Conservation (phyloP, 2,888 invertebrate genomes). For the Limnephilus rhombicus region DNA sequence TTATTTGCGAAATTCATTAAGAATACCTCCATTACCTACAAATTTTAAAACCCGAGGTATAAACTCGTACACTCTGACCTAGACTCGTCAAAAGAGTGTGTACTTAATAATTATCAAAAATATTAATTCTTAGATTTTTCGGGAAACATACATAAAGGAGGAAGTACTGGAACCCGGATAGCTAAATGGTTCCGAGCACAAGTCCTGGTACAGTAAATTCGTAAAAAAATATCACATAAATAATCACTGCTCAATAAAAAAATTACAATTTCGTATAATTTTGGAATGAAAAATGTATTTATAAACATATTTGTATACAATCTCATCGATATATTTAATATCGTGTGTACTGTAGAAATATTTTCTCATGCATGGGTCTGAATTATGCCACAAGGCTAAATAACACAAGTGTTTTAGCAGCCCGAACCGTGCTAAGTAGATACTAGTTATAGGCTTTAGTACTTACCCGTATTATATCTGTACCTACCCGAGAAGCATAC, state of each 20-base stretch:
- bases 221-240: too few relatives aligned
- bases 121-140: not conserved
- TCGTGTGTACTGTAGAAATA: not conserved
- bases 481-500: too few relatives aligned
- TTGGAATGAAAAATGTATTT: not conserved
- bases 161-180: not conserved
- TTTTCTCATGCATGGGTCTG: too few relatives aligned
- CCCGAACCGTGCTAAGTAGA: not conserved
- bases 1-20: not conserved
- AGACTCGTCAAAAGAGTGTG: not conserved
- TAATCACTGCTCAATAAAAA: too few relatives aligned
- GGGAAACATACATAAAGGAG: not conserved
- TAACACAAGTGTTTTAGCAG: not conserved
- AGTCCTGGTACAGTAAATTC: not conserved
- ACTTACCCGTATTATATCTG: too few relatives aligned
- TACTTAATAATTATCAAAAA: not conserved
- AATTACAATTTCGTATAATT: not conserved
- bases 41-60: not conserved
- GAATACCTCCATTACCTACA: not conserved
- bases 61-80: not conserved
- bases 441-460: not conserved
- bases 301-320: not conserved
- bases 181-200: not conserved
- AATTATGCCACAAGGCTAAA: not conserved
- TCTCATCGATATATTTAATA: not conserved